Base-by-base conservation (phyloP, 2,797 vertebrate species). In the Pagetopsis macropterus region DNA sequence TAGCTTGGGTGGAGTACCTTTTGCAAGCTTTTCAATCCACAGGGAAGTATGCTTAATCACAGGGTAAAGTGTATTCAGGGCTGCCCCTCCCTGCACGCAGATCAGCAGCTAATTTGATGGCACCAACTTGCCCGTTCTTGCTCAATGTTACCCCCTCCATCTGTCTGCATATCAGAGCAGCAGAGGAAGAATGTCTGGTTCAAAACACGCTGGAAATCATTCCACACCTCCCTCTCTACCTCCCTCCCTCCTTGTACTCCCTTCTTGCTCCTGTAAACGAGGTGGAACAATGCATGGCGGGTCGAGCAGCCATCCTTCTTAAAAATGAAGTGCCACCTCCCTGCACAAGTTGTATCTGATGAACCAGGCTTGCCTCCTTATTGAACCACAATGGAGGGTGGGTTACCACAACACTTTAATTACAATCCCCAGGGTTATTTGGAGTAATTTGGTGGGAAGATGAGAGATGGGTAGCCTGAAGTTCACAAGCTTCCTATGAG, bases 81-180 rank as follows among this genome's bases (percentile, higher is more conserved):
- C 27, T 4, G 27, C 27, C 27, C 27, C 4, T 5, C 4, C 27
- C 27, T 27, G 27, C 27, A 27, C 27, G 27, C 27, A 27, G 27
- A 27, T 27, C 65, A 66, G 80, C 78, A 72, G 85, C 87, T 89
- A 87, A 89, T 91, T 88, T 79, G 65, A 89, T 72, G 67, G 76
- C 50, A 65, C 46, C 33, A 63, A 83, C 89, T n/a, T 91, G 90
- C 69, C 80, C 72, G 43, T 68, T 86, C 91, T 84, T 81, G 89
- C 81, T 83, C 63, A 70, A 31, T 64, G 71, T 78, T 88, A 83
- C 75, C 82, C 72, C 77, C 77, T 72, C 68, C 54, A 66, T 85
- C 67, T 71, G 77, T 81, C 81, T 78, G 54, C 60, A 51, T 76
- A 67, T 52, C 48, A 52, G 56, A 62, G 51, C 78, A 82, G 73